Percentiles rank a stretch among this genome's conserved stretches.
phyloP scores from a whole-genome alignment of 2,888 invertebrate species.

The Dryadula phaetusa region DNA sequence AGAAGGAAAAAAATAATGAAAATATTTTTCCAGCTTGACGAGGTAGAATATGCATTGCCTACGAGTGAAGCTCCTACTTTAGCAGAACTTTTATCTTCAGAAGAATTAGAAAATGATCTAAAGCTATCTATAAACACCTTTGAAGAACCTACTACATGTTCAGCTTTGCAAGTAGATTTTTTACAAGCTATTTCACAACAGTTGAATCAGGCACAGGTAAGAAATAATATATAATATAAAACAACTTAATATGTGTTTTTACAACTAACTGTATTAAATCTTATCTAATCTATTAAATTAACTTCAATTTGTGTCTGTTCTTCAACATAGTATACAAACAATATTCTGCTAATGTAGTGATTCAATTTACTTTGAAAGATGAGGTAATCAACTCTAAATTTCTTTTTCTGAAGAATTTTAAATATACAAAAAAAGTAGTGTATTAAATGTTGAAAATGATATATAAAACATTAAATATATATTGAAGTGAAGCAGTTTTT shows the following conservation, averaged over 20 bases:
- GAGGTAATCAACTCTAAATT: too few relatives aligned
- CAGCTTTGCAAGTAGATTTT: conserved; percentile 81
- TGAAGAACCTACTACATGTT: conserved; percentile 69
- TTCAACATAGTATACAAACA: too few relatives aligned
- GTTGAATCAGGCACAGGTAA: conserved; percentile 87
- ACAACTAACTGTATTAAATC: background rate
- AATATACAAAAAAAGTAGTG: too few relatives aligned
- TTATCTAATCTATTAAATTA: too few relatives aligned
- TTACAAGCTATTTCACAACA: conserved; percentile 96
- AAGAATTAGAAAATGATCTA: conserved; percentile 58
- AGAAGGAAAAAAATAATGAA: background rate
- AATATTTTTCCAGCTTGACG: conserved; percentile 66
- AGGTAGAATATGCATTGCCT: conserved; percentile 78
- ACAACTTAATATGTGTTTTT: background rate
- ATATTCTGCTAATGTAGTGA: too few relatives aligned
- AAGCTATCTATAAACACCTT: conserved; percentile 51
- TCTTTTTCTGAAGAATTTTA: too few relatives aligned
- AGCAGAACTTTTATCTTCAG: conserved; percentile 69
- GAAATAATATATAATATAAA: background rate
- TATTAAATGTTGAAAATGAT: too few relatives aligned
- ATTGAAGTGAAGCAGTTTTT: too few relatives aligned
- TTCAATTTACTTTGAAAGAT: too few relatives aligned
- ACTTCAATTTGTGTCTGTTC: too few relatives aligned
- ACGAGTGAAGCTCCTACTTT: conserved; percentile 76
- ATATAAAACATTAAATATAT: too few relatives aligned